phyloP scores from a whole-genome alignment of 2,113 vertebrate genomes.

The Dryoscopus gambensis region DNA sequence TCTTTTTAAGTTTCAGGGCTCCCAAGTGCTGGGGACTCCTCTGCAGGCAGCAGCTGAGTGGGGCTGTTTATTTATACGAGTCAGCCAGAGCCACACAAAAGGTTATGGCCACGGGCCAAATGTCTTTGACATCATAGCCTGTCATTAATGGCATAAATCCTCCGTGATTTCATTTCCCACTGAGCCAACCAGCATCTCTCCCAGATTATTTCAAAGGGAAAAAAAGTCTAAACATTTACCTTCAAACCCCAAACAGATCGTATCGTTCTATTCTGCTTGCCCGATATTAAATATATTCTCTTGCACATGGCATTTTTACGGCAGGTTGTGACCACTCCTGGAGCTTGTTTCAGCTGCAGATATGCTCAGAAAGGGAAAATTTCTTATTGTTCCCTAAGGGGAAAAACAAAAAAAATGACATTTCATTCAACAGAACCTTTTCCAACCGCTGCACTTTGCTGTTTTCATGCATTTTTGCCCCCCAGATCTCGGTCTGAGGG shows the following conservation, averaged over 20 bases:
- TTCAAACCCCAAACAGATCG: constrained; percentile 48
- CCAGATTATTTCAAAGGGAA: constrained; percentile 41
- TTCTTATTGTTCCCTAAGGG: constrained; percentile 27
- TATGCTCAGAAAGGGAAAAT: background rate
- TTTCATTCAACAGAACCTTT: background rate
- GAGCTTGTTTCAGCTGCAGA: background rate
- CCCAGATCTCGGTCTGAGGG: background rate
- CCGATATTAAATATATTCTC: constrained; percentile 37
- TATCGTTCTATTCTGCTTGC: background rate
- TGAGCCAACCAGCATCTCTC: constrained; percentile 49
- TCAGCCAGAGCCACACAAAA: constrained; percentile 41
- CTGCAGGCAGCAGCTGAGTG: background rate
- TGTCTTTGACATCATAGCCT: constrained; percentile 61
- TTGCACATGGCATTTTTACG: constrained; percentile 46
- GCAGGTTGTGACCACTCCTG: constrained; percentile 2
- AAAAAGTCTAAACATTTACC: constrained; percentile 62
- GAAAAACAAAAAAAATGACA: background rate
- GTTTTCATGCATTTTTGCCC: background rate
- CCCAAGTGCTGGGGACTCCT: background rate
- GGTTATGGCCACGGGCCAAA: constrained; percentile 53
- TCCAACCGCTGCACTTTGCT: background rate
- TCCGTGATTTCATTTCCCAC: constrained; percentile 61
- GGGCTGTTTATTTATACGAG: constrained; percentile 49
- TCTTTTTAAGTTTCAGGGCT: background rate
- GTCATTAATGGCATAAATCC: constrained; percentile 59